phyloP scores from a whole-genome alignment of 2,113 vertebrate genomes.

The Ramphastos sulfuratus region DNA sequence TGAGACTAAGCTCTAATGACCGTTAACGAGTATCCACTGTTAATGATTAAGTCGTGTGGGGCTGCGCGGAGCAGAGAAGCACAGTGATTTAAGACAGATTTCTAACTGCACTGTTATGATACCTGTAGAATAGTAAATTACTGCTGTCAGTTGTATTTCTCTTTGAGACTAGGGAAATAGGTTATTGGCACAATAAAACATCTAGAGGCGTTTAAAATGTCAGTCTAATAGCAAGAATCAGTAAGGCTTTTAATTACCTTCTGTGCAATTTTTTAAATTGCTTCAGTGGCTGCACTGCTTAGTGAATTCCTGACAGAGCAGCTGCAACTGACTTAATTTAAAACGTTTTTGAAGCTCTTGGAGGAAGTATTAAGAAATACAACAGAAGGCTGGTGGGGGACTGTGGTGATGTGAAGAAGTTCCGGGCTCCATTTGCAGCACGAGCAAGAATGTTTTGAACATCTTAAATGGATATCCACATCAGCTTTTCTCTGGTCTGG shows the following conservation, averaged over 20 bases:
- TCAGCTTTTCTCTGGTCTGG: not conserved
- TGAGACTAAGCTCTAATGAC: not conserved
- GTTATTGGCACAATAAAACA: slow-evolving; percentile 94
- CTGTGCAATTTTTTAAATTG: slow-evolving; percentile 94
- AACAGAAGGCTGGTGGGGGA: not conserved
- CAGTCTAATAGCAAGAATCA: slow-evolving; percentile 95
- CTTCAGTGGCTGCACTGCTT: slow-evolving; percentile 78
- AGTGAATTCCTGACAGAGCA: slow-evolving; percentile 81
- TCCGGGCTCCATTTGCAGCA: not conserved
- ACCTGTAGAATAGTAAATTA: slow-evolving; percentile 93
- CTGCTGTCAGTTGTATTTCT: slow-evolving; percentile 90
- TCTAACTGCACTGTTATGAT: slow-evolving; percentile 76
- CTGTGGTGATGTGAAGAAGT: not conserved
- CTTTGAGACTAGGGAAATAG: slow-evolving; percentile 87
- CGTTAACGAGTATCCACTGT: slow-evolving; percentile 64
- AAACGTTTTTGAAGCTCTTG: slow-evolving; percentile 61
- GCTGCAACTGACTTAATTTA: slow-evolving; percentile 81
- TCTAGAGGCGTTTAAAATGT: slow-evolving; percentile 93
- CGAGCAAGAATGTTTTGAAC: not conserved
- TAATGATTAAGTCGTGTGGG: slow-evolving; percentile 41
- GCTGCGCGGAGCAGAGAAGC: slow-evolving; percentile 45
- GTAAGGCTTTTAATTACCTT: slow-evolving; percentile 99
- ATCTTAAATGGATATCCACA: fast-evolving
- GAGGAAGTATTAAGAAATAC: slow-evolving; percentile 49
- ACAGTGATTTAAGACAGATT: slow-evolving; percentile 81